Evolutionary conservation across 1,140 invertebrate species (phyloP).

Genomic region (Megathymus violae): DNA sequence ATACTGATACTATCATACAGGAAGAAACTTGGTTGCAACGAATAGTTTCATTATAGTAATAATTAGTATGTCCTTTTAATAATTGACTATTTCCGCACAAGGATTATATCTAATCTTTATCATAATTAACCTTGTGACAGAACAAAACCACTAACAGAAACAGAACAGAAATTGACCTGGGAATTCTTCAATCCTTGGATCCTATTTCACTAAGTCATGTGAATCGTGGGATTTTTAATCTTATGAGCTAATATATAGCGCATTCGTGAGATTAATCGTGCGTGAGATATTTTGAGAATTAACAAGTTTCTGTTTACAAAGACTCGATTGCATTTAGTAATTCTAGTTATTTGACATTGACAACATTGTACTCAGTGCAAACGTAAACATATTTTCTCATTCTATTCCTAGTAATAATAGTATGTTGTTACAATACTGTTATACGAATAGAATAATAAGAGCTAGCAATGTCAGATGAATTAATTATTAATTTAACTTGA

Average conservation of each 20-base stretch:
- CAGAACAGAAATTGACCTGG: conserved; percentile 7
- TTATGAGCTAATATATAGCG: not conserved
- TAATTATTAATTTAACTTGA: too few relatives aligned
- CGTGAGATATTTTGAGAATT: not conserved
- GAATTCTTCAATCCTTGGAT: not conserved
- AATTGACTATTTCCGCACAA: conserved; percentile 6
- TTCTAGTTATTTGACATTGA: conserved; percentile 12
- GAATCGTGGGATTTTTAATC: not conserved
- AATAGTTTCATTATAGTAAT: too few relatives aligned
- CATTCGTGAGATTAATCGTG: not conserved
- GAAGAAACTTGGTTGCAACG: too few relatives aligned
- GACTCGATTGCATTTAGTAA: not conserved
- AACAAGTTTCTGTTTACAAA: conserved; percentile 3
- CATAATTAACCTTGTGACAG: conserved; percentile 3
- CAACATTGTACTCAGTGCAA: conserved; percentile 9
- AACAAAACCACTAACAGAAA: too few relatives aligned
- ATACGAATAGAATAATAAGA: too few relatives aligned
- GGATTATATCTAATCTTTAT: not conserved
- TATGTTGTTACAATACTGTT: too few relatives aligned
- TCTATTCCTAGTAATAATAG: too few relatives aligned
- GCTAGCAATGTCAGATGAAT: too few relatives aligned
- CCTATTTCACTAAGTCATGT: not conserved
- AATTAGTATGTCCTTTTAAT: conserved; percentile 2
- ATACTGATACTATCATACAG: too few relatives aligned
- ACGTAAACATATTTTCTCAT: too few relatives aligned